A percentile compares a stretch with the other conserved stretches of the same genome.
Conservation (phyloP, 2,888 invertebrate genomes). For the Pyrrhosoma nymphula region DNA sequence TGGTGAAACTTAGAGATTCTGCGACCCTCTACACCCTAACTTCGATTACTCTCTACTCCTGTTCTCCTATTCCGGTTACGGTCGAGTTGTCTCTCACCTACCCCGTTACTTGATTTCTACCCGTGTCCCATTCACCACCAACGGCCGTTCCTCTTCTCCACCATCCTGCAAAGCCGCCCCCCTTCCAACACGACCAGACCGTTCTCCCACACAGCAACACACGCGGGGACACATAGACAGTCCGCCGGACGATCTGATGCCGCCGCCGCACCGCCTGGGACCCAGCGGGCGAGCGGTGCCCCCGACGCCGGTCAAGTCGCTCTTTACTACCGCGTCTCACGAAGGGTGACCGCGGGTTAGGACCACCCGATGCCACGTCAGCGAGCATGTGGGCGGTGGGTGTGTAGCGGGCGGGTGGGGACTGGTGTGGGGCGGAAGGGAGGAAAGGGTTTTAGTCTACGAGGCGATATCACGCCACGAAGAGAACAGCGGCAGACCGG, state of each 20-base stretch:
- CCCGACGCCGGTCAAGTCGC: not conserved
- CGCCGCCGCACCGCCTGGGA: constrained; percentile 48
- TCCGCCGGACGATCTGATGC: constrained; percentile 36
- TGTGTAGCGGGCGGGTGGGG: not conserved
- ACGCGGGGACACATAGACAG: not conserved
- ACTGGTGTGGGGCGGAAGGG: not conserved
- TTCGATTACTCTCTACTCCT: too few species aligned
- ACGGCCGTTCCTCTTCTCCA: not conserved
- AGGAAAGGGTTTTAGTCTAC: not conserved
- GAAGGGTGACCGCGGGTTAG: constrained; percentile 25
- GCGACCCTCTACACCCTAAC: too few species aligned
- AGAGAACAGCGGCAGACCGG: constrained; percentile 32
- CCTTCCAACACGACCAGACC: too few species aligned
- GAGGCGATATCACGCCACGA: constrained; percentile 51
- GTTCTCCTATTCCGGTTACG: not conserved
- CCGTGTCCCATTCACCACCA: not conserved
- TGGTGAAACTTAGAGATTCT: too few species aligned
- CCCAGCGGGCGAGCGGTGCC: constrained; percentile 15
- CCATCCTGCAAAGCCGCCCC: not conserved
- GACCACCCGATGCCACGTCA: not conserved
- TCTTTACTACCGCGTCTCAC: constrained; percentile 55
- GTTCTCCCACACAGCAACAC: not conserved
- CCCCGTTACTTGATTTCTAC: not conserved
- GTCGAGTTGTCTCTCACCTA: not conserved
- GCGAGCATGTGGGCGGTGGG: not conserved